Evolutionary conservation across 2,797 vertebrate genomes (phyloP).

Genomic region (Avahi laniger): DNA sequence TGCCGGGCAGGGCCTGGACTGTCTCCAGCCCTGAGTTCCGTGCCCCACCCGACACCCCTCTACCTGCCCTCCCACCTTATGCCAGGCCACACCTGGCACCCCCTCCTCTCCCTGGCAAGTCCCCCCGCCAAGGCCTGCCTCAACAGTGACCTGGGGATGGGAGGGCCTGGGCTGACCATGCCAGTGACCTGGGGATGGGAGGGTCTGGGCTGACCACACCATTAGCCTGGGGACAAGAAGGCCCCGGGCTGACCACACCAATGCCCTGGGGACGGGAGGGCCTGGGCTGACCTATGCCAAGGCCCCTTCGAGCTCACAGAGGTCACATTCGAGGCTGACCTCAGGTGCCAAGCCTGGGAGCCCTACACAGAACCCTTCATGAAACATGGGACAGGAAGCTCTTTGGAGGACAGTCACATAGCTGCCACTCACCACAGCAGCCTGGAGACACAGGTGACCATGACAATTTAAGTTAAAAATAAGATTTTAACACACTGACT

Average conservation of each 20-base stretch:
- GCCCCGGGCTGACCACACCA: neutral
- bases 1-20: fast-evolving
- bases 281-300: neutral
- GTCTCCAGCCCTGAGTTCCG: neutral
- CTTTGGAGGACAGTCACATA: neutral
- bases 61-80: neutral
- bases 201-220: neutral
- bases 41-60: neutral
- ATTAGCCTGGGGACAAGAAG: neutral
- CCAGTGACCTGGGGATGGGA: neutral
- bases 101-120: neutral
- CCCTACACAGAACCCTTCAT: neutral
- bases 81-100: neutral
- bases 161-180: neutral
- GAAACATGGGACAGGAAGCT: neutral
- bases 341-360: neutral
- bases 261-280: neutral
- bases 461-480: neutral
- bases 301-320: neutral
- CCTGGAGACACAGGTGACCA: neutral
- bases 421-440: neutral
- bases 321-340: neutral
- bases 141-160: neutral
- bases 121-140: too few relatives aligned
- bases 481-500: too few relatives aligned